phyloP scores from a whole-genome alignment of 2,888 invertebrate genomes.

The Morpho helenor region DNA sequence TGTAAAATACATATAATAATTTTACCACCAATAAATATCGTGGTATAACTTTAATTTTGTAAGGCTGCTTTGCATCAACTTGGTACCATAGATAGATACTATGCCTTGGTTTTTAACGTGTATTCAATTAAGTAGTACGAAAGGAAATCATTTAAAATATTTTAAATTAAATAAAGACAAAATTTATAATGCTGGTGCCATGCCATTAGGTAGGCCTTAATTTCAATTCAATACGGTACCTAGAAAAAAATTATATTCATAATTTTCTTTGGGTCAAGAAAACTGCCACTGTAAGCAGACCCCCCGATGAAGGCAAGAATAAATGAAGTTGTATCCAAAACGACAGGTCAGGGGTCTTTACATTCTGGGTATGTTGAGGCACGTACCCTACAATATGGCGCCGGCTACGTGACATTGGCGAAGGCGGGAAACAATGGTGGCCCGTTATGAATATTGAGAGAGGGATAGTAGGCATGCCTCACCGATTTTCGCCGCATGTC shows the following conservation, averaged over 20 bases:
- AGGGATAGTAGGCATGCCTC: slow-evolving; percentile 52
- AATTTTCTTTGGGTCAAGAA: slow-evolving; percentile 71
- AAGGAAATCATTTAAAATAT: no score
- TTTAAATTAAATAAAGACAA: no score
- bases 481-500: slow-evolving; percentile 54
- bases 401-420: slow-evolving; percentile 66
- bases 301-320: slow-evolving; percentile 28
- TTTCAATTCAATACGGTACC: slow-evolving; percentile 49
- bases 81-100: no score
- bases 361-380: slow-evolving; percentile 52
- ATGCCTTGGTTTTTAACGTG: no score
- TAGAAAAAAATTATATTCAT: slow-evolving; percentile 46
- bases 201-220: slow-evolving; percentile 28
- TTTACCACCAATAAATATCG: no score
- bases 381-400: slow-evolving; percentile 70
- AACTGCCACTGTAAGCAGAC: slow-evolving; percentile 47
- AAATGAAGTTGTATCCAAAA: not conserved
- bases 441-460: slow-evolving; percentile 72
- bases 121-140: no score
- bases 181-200: no score
- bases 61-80: no score
- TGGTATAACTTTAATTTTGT: no score
- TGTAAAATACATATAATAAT: no score
- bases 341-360: slow-evolving; percentile 37
- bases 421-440: slow-evolving; percentile 66